phyloP scores from a whole-genome alignment of 2,113 vertebrate genomes.

The Callipepla squamata region DNA sequence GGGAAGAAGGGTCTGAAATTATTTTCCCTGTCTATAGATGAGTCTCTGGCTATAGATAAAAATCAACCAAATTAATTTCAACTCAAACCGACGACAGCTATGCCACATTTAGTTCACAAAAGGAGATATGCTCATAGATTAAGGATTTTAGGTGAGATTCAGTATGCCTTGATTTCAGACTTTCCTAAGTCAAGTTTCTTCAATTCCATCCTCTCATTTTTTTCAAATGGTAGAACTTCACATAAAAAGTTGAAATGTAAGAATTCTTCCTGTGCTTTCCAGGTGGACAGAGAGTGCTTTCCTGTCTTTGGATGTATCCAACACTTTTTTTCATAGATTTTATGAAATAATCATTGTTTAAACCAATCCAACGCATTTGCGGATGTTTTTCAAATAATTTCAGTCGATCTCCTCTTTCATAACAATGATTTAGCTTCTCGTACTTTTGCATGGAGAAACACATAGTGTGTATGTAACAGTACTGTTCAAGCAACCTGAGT shows the following conservation, averaged over 20 bases:
- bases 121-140: neutral
- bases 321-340: neutral
- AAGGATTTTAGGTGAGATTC: neutral
- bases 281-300: neutral
- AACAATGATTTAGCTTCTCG: neutral
- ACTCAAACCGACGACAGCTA: neutral
- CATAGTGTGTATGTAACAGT: neutral
- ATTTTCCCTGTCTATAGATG: neutral
- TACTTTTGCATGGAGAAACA: neutral
- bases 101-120: neutral
- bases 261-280: neutral
- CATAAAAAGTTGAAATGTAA: neutral
- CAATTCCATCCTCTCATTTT: neutral
- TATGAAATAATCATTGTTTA: neutral
- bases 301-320: neutral
- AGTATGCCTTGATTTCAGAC: neutral
- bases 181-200: neutral
- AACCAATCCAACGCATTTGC: neutral
- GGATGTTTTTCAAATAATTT: neutral
- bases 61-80: neutral
- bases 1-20: neutral
- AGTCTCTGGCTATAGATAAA: neutral
- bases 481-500: neutral
- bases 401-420: neutral
- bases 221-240: neutral